These are phyloP conservation scores for Sylvicola cinctus DNA, from an alignment of 2,888 invertebrate species.

Conservation along the genomic window DNA sequence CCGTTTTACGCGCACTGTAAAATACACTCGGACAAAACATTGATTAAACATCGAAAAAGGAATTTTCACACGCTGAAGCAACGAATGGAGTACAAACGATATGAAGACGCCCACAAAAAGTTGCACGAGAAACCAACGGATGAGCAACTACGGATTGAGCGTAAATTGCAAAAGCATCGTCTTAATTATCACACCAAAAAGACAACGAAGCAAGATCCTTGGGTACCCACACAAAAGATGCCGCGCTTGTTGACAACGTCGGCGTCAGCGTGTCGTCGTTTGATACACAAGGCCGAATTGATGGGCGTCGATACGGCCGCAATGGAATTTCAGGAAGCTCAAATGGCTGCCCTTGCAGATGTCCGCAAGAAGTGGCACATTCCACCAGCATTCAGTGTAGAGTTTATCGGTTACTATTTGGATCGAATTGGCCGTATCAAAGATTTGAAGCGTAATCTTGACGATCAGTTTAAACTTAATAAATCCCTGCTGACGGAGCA, in stretches of 20 bases:
- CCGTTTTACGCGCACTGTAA: constrained; percentile 95
- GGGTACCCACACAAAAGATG: constrained; percentile 94
- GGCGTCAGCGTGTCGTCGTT: constrained; percentile 65
- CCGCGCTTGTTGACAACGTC: constrained; percentile 76
- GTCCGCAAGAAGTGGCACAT: constrained; percentile 88
- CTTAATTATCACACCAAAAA: constrained; percentile 62
- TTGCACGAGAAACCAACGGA: constrained; percentile 28
- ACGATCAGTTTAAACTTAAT: constrained; percentile 54
- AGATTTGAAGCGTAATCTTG: constrained; percentile 54
- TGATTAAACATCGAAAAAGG: constrained; percentile 55
- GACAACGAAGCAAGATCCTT: constrained; percentile 52
- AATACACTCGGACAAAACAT: constrained; percentile 79
- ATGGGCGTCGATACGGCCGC: constrained; percentile 77
- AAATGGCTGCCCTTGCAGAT: constrained; percentile 61
- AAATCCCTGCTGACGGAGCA: constrained; percentile 57
- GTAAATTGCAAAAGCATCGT: constrained; percentile 67
- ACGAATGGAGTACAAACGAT: constrained; percentile 49
- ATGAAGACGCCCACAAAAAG: constrained; percentile 14
- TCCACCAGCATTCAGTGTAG: constrained; percentile 81
- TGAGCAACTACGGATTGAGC: constrained; percentile 52
- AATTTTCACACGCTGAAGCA: constrained; percentile 72
- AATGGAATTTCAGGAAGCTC: constrained; percentile 63
- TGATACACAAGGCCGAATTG: constrained; percentile 67
- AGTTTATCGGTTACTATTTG: constrained; percentile 84
- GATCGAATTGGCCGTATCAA: constrained; percentile 69